A percentile compares a stretch with the other conserved stretches of the same genome.
Conservation (phyloP, 1,140 invertebrate species). For the Drosophila orosa region DNA sequence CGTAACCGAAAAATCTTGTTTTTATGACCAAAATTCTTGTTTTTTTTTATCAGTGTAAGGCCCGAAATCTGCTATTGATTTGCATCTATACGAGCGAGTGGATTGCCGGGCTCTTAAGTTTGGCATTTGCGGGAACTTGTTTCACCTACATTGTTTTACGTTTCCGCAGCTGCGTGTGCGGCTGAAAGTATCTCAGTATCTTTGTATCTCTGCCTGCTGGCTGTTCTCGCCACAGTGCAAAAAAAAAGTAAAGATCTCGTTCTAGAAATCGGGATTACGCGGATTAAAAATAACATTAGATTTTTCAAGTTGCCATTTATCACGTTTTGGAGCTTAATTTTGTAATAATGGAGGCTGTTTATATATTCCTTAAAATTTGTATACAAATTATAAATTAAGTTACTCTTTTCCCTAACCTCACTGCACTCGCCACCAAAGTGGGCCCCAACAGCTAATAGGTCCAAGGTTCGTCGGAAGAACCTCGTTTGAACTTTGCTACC, state of each 20-base stretch:
- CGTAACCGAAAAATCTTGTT: no score
- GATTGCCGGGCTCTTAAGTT: slow-evolving; percentile 64
- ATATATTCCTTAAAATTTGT: no score
- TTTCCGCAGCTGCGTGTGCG: slow-evolving; percentile 79
- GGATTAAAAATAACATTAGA: slow-evolving; percentile 11
- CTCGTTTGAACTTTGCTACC: slow-evolving; percentile 64
- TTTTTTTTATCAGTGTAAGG: no score
- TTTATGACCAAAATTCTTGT: no score
- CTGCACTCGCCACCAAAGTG: slow-evolving; percentile 23
- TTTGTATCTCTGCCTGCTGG: slow-evolving; percentile 38
- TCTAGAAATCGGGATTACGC: slow-evolving; percentile 13
- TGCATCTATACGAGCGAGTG: slow-evolving; percentile 69
- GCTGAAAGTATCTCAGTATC: slow-evolving; percentile 44
- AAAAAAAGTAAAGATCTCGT: slow-evolving; percentile 17
- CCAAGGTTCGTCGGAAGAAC: slow-evolving; percentile 61
- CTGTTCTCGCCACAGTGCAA: slow-evolving; percentile 34
- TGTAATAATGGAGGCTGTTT: no score
- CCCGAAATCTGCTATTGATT: slow-evolving; percentile 76
- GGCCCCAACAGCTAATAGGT: slow-evolving; percentile 37
- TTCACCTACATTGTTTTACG: slow-evolving; percentile 79
- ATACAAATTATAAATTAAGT: no score
- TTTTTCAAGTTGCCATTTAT: neutral
- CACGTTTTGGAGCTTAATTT: neutral
- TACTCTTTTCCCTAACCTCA: no score
- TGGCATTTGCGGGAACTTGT: slow-evolving; percentile 73